Evolutionary conservation across 2,113 vertebrate species (phyloP), one percentile per base, ranked within the genome.

Genomic region (Chloropsis cyanopogon): DNA sequence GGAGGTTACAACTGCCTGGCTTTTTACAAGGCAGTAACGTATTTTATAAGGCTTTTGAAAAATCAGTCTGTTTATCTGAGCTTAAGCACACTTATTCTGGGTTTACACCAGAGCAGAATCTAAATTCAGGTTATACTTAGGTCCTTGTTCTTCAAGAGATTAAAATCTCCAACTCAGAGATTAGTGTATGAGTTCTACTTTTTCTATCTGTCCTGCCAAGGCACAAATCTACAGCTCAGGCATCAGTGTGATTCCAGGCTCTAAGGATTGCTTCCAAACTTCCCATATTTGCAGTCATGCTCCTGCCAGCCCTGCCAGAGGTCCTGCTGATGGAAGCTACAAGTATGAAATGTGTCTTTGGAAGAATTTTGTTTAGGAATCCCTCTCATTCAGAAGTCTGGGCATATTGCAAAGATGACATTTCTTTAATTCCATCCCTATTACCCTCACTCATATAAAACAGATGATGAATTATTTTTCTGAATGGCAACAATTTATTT

Each of bases 381-480:
- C 70, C 68, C 71, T 91, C 83, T 91, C 84, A 90, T 82, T 90
- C 59, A 72, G 54, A 82, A 89, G 10, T 69, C 87, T 91, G 82
- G 35, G 50, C 66, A 82, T 50, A 87, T 35, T 87, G 91, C 87
- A 88, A 76, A 84, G 46, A 93, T 35, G 59, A 82, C 61, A 59
- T 88, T 91, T 90, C 70, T 63, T 91, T 80, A 76, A 87, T 95
- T 92, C 87, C 93, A 93, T 63, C 29, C 72, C 84, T 87, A 61
- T 82, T 94, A 94, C 47, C 63, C 59, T 0, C 39, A 69, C 21
- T 94, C 59, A 93, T 79, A 31, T 46, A 88, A 90, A 95, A 82
- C 87, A 96, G 93, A 92, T 77, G 89, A 91, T 44, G n/a, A 82
- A 80, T 70, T 92, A 69, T 91, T 93, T 95, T 96, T 88, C 84